phyloP scores from a whole-genome alignment of 2,888 invertebrate species.

The Chorisops tibialis region DNA sequence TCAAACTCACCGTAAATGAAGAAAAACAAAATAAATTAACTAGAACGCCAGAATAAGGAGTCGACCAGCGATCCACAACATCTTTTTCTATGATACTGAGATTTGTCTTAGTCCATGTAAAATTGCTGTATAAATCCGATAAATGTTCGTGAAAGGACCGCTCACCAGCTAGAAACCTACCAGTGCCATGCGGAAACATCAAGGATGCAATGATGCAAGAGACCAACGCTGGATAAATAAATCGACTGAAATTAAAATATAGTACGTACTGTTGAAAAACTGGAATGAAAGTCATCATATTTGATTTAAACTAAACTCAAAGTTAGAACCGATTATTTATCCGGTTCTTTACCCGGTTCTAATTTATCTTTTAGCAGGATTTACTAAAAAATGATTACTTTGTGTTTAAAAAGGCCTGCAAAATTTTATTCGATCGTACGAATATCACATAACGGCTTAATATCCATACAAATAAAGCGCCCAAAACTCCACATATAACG shows the following conservation, averaged over 20 bases:
- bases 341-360: too few relatives aligned
- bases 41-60: constrained; percentile 76
- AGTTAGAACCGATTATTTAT: too few relatives aligned
- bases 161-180: constrained; percentile 84
- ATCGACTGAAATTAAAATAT: constrained; percentile 65
- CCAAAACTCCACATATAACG: constrained; percentile 78
- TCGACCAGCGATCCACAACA: constrained; percentile 83
- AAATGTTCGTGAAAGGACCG: constrained; percentile 78
- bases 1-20: constrained; percentile 71
- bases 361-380: too few relatives aligned
- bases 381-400: too few relatives aligned
- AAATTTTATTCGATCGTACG: constrained; percentile 84
- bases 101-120: constrained; percentile 85
- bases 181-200: constrained; percentile 88
- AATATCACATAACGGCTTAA: constrained; percentile 91
- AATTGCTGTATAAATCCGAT: constrained; percentile 83
- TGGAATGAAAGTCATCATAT: too few relatives aligned
- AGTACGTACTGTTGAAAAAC: too few relatives aligned
- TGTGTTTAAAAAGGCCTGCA: constrained; percentile 88
- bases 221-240: constrained; percentile 91
- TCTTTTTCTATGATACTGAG: constrained; percentile 79
- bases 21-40: constrained; percentile 81
- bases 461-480: constrained; percentile 87
- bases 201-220: constrained; percentile 77
- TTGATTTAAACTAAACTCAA: too few relatives aligned